A percentile compares a stretch with the other conserved stretches of the same genome.
These are phyloP conservation scores for Acrocephalus arundinaceus DNA, from an alignment of 2,113 vertebrate species.

Conservation along the genomic window DNA sequence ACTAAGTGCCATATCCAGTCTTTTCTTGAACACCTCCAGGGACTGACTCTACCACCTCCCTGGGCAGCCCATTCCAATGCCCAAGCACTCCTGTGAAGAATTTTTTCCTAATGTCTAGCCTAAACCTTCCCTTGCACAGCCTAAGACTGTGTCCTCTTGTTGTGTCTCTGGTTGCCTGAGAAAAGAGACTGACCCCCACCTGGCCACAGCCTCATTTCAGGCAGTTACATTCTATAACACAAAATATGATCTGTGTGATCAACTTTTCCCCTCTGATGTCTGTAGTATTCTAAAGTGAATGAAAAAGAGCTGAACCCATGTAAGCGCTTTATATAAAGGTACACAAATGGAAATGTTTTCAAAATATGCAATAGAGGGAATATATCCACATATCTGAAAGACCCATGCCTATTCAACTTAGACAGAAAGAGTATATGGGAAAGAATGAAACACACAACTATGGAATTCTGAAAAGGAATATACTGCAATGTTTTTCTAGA, in stretches of 20 bases:
- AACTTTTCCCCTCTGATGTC: not conserved
- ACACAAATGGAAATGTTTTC: not conserved
- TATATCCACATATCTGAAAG: not conserved
- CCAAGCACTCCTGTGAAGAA: not conserved
- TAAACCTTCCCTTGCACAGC: not conserved
- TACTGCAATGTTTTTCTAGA: not conserved
- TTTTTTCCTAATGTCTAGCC: not conserved
- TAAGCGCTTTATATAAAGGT: not conserved
- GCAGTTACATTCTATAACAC: not conserved
- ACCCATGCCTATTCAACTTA: not conserved
- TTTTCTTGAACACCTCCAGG: not conserved
- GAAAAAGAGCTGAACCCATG: not conserved
- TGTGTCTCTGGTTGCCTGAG: not conserved
- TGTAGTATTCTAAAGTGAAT: not conserved
- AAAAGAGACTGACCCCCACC: fast-evolving
- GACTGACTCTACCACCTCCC: not conserved
- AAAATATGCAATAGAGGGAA: not conserved
- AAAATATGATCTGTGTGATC: not conserved
- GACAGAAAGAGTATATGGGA: not conserved
- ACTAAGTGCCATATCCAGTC: not conserved
- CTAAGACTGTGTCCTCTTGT: not conserved
- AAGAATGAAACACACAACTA: not conserved
- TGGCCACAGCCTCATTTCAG: not conserved
- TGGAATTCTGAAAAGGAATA: not conserved
- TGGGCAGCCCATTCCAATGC: not conserved